These are phyloP conservation scores for Aurelia coerulea DNA, from an alignment of 30 jellyfish, hydroid and myxozoan genomes.

Conservation along the genomic window DNA sequence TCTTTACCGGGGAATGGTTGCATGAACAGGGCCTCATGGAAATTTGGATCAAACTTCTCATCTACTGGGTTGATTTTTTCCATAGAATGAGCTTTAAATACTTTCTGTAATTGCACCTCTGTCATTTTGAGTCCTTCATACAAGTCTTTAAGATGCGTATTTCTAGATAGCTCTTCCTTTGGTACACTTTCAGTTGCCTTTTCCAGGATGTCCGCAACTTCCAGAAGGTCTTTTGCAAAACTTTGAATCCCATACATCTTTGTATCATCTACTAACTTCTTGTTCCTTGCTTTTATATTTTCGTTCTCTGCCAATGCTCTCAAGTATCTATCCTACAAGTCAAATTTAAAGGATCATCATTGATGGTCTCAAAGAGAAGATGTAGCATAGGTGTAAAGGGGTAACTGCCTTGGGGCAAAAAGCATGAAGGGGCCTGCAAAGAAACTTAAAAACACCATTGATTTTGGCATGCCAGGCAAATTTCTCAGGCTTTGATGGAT, in stretches of 20 bases:
- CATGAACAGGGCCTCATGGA: slow-evolving; percentile 95
- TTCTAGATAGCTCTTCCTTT: slow-evolving; percentile 60
- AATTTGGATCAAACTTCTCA: slow-evolving; percentile 97
- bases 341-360: not conserved
- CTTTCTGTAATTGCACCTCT: slow-evolving; percentile 86
- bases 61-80: slow-evolving; percentile 85
- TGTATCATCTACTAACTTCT: slow-evolving; percentile 87
- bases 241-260: slow-evolving; percentile 81
- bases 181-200: slow-evolving; percentile 93
- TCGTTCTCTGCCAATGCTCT: slow-evolving; percentile 95
- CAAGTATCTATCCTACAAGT: slow-evolving; percentile 79
- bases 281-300: slow-evolving; percentile 71
- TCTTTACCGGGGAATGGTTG: slow-evolving; percentile 85
- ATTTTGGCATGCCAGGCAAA: too few relatives aligned
- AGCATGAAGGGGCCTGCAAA: too few relatives aligned
- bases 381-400: too few relatives aligned
- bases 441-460: too few relatives aligned
- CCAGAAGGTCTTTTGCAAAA: slow-evolving; percentile 91
- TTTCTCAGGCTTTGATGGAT: too few relatives aligned
- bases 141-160: slow-evolving; percentile 65
- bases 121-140: slow-evolving; percentile 94
- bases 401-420: too few relatives aligned
- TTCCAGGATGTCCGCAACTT: slow-evolving; percentile 94
- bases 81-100: slow-evolving; percentile 80
- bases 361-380: too few relatives aligned